Evolutionary conservation across 2,888 invertebrate genomes (phyloP), one percentile per base, ranked within the genome.

Genomic region (Parascotia fuliginaria): DNA sequence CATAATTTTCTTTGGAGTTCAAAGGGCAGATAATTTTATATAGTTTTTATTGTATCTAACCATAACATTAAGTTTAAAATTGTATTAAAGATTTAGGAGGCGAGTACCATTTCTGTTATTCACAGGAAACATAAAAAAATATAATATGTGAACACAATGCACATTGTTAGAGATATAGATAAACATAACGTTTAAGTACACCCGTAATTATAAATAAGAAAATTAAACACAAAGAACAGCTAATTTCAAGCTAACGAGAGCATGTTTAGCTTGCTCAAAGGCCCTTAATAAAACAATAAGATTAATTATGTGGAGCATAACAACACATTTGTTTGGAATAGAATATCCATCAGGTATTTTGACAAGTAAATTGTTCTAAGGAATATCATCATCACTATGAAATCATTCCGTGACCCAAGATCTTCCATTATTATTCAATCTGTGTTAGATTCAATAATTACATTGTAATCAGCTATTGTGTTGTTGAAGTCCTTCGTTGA

Each of bases 271-370:
- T 41, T 50, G 33, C 29, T 28, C 33, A 37, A 29, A 37, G 13
- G 11, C 12, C 1, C 1, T 15, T 15, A 9, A n/a, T n/a, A 22
- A 12, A 62, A 63, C 42, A 53, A 63, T 41, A 44, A 39, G 6
- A 11, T 19, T 5, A 19, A 43, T 58, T 63, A 54, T 43, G 42
- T 44, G 38, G 46, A 50, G 4, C n/a, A 46, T 9, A 39, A 29
- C 56, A 44, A 47, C 39, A 51, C 41, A 52, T 3, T 55, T n/a
- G n/a, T n/a, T n/a, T n/a, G 24, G 38, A 32, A 19, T 19, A 22
- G 36, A 28, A 46, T 42, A 64, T 62, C 11, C 24, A 50, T 47
- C 64, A 63, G 46, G 45, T 34, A 45, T 39, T 34, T 47, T 42
- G 44, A 64, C 38, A 13, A 40, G 9, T 46, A 64, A 55, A 62